Evolutionary conservation across 2,113 vertebrate genomes (phyloP).

Genomic region (Brachionichthys hirsutus): DNA sequence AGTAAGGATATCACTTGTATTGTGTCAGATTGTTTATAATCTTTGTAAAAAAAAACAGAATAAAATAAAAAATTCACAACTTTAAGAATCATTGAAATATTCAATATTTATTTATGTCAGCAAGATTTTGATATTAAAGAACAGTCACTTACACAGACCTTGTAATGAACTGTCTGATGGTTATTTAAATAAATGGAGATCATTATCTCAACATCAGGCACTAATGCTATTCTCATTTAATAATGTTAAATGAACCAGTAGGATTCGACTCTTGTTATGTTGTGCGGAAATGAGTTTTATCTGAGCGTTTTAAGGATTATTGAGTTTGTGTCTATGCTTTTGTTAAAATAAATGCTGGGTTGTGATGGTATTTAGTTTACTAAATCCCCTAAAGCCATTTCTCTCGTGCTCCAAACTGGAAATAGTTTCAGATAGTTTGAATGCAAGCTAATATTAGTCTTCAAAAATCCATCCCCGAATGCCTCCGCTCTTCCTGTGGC

Average conservation of each 20-base stretch:
- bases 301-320: constrained; percentile 28
- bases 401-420: constrained; percentile 30
- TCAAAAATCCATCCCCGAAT: constrained; percentile 53
- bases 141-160: constrained; percentile 6
- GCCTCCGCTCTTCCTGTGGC: constrained; percentile 48
- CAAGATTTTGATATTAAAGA: background rate
- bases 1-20: too few species aligned
- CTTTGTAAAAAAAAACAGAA: too few species aligned
- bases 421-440: constrained; percentile 48
- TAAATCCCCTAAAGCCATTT: constrained; percentile 37
- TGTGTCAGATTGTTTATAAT: too few species aligned
- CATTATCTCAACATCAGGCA: constrained; percentile 1
- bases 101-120: background rate
- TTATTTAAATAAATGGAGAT: constrained; percentile 10
- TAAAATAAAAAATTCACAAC: too few species aligned
- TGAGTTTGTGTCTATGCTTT: constrained; percentile 17
- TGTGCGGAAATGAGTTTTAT: constrained; percentile 22
- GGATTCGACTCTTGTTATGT: constrained; percentile 7
- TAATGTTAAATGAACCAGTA: constrained; percentile 31
- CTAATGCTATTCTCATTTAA: constrained; percentile 9
- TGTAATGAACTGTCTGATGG: constrained; percentile 10
- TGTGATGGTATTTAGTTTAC: constrained; percentile 39
- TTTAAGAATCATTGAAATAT: too few species aligned
- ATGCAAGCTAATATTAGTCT: constrained; percentile 63
- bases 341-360: constrained; percentile 30